phyloP scores from a whole-genome alignment of 2,113 vertebrate species.

The Sturnira hondurensis region DNA sequence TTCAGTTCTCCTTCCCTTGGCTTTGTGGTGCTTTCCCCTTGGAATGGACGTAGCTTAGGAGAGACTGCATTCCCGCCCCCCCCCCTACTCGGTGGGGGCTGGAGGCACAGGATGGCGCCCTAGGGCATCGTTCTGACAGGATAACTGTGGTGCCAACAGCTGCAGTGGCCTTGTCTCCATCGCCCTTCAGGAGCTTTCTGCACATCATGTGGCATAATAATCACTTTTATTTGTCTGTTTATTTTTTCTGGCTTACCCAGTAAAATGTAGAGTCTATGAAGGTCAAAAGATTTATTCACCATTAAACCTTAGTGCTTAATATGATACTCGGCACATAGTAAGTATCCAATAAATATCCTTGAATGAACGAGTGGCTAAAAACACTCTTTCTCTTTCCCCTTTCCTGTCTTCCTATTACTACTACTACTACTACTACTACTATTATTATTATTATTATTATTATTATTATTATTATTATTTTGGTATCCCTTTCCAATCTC shows the following conservation, averaged over 20 bases:
- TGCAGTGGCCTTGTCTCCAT: background rate
- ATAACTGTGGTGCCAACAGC: too few species aligned
- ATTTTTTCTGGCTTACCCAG: background rate
- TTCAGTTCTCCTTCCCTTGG: background rate
- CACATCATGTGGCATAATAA: background rate
- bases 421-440: too few species aligned
- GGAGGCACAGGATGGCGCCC: background rate
- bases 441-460: background rate
- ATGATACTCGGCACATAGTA: background rate
- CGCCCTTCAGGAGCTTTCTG: background rate
- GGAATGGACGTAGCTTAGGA: background rate
- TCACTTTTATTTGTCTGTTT: too few species aligned
- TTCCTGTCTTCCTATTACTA: background rate
- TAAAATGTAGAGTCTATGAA: background rate
- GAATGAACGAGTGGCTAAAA: background rate
- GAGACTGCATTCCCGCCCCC: rapidly evolving
- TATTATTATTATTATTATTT: background rate
- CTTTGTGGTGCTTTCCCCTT: background rate
- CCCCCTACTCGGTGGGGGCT: background rate
- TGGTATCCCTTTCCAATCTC: background rate
- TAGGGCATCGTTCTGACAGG: background rate
- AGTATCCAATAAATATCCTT: background rate
- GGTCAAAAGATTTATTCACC: background rate
- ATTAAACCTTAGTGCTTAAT: background rate
- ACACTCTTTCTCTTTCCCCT: background rate